Percentiles rank a stretch among this genome's conserved stretches.
Conservation (phyloP, 2,797 vertebrate genomes). For the Margarornis squamiger region DNA sequence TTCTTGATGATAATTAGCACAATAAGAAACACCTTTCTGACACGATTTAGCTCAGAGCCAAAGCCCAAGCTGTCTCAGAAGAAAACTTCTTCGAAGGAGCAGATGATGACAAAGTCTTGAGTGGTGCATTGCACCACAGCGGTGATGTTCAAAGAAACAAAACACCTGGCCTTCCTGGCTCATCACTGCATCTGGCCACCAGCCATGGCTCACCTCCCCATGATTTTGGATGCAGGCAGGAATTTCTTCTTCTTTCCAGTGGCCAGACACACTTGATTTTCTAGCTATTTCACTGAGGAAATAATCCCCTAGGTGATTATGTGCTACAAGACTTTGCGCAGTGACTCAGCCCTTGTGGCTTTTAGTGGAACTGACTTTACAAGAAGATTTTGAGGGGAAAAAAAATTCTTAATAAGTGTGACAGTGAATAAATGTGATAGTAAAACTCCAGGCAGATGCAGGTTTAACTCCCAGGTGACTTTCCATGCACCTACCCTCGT, state of each 20-base stretch:
- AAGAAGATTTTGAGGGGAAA: neutral
- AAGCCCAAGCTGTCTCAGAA: neutral
- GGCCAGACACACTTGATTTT: neutral
- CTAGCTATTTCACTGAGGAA: neutral
- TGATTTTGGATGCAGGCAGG: neutral
- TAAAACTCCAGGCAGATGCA: neutral
- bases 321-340: neutral
- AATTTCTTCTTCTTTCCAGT: neutral
- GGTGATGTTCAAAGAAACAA: neutral
- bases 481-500: neutral
- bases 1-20: constrained; percentile 45
- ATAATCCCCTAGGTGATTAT: neutral
- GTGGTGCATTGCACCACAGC: neutral
- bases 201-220: neutral
- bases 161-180: neutral
- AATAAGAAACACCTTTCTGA: constrained; percentile 50
- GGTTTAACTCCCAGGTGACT: neutral
- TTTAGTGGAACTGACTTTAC: neutral
- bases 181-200: neutral
- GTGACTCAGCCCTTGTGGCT: neutral
- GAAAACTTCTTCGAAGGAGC: neutral
- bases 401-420: neutral
- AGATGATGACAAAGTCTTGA: neutral
- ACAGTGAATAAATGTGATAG: neutral
- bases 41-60: neutral